Evolutionary conservation across 2,797 vertebrate genomes (phyloP).

Genomic region (Zenarchopterus dispar): DNA sequence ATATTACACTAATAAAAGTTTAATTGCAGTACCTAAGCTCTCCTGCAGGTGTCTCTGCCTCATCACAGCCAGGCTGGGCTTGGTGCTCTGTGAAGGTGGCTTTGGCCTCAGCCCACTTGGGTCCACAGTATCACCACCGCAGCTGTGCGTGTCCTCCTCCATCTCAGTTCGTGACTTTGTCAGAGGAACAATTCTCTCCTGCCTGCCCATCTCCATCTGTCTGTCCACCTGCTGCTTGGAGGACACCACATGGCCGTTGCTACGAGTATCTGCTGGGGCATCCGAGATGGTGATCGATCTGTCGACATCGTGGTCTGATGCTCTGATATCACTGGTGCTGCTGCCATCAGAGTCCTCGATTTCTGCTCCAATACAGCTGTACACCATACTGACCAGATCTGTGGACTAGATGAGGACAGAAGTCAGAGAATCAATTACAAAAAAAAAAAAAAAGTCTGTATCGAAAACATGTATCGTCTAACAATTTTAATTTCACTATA

Average conservation of each 20-base stretch:
- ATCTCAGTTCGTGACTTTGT: constrained; percentile 48
- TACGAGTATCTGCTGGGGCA: constrained; percentile 39
- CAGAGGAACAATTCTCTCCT: constrained; percentile 71
- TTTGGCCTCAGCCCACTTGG: constrained; percentile 75
- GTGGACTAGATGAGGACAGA: constrained; percentile 60
- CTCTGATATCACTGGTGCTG: constrained; percentile 70
- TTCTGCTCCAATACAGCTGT: constrained; percentile 81
- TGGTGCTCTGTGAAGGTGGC: constrained; percentile 83
- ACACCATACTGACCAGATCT: constrained; percentile 82
- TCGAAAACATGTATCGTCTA: neutral
- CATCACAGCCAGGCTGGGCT: constrained; percentile 81
- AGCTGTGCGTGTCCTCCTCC: constrained; percentile 54
- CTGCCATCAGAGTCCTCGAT: constrained; percentile 76
- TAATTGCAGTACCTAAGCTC: constrained; percentile 74
- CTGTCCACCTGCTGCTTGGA: constrained; percentile 65
- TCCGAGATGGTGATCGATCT: constrained; percentile 50
- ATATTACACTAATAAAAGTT: neutral
- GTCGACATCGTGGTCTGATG: constrained; percentile 48
- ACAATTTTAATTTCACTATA: constrained; percentile 31
- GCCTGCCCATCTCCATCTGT: constrained; percentile 58
- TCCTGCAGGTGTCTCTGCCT: constrained; percentile 86
- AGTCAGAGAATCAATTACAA: neutral
- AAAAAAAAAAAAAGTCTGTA: neutral
- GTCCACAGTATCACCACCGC: constrained; percentile 10
- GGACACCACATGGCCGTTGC: constrained; percentile 60